Evolutionary conservation across 2,113 vertebrate genomes (phyloP).

Genomic region (Anarrhichthys ocellatus): DNA sequence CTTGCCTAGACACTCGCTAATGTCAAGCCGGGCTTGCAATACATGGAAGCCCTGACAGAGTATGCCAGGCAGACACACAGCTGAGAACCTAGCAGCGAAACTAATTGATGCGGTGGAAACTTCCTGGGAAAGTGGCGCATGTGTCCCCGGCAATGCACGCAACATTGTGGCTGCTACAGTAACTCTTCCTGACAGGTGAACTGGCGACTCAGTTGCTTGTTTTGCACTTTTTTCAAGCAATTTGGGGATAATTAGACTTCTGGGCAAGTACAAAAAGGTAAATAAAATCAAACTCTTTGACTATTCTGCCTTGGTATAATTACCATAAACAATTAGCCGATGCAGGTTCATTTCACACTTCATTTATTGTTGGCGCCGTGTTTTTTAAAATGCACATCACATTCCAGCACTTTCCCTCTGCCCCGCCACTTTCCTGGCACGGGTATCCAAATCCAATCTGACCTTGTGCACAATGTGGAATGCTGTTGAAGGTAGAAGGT

Average conservation of each 20-base stretch:
- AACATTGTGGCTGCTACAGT: not conserved
- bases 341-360: conserved; percentile 25
- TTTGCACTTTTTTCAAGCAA: not conserved
- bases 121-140: no score
- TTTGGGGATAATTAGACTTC: not conserved
- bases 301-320: not conserved
- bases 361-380: not conserved
- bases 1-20: not conserved
- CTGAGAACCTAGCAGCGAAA: no score
- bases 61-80: no score
- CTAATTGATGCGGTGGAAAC: no score
- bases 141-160: no score
- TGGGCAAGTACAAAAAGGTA: not conserved
- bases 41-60: no score
- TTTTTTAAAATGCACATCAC: conserved; percentile 45
- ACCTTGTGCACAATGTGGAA: conserved; percentile 7
- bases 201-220: not conserved
- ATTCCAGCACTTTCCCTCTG: conserved; percentile 8
- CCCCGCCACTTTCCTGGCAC: conserved; percentile 1
- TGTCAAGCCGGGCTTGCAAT: no score
- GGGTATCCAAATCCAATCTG: conserved; percentile 25
- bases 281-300: conserved; percentile 8
- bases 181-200: not conserved
- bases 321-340: not conserved
- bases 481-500: not conserved